A percentile compares a stretch with the other conserved stretches of the same genome.
Conservation (phyloP, 2,113 vertebrate species). For the Zosterops borbonicus region DNA sequence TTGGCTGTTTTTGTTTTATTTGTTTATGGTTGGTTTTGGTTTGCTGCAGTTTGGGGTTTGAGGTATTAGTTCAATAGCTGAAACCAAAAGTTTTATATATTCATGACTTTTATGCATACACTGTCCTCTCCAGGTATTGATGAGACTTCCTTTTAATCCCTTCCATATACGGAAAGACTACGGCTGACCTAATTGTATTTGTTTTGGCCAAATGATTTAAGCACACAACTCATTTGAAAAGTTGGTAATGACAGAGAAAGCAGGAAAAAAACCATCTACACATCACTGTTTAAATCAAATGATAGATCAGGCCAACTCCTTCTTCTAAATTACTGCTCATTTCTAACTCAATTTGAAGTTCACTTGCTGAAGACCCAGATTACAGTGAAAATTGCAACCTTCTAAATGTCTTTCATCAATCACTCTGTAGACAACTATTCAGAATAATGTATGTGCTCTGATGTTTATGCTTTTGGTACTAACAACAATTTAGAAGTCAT, state of each 20-base stretch:
- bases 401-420: not conserved
- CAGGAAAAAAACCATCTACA: not conserved
- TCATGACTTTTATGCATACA: not conserved
- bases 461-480: not conserved
- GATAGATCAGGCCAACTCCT: not conserved
- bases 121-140: not conserved
- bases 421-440: not conserved
- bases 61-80: not conserved
- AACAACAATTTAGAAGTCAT: not conserved
- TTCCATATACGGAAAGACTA: not conserved
- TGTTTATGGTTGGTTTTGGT: not conserved
- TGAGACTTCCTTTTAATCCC: not conserved
- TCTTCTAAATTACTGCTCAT: not conserved
- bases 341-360: constrained; percentile 24
- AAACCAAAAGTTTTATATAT: not conserved
- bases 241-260: not conserved
- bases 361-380: not conserved
- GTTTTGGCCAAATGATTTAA: not conserved
- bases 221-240: not conserved
- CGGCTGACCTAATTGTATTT: not conserved
- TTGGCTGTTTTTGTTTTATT: not conserved
- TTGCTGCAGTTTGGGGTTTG: not conserved
- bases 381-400: not conserved
- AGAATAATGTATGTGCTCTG: not conserved
- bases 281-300: constrained; percentile 13